Evolutionary conservation across 2,888 invertebrate species (phyloP).

Genomic region (Drosophila gaucha): DNA sequence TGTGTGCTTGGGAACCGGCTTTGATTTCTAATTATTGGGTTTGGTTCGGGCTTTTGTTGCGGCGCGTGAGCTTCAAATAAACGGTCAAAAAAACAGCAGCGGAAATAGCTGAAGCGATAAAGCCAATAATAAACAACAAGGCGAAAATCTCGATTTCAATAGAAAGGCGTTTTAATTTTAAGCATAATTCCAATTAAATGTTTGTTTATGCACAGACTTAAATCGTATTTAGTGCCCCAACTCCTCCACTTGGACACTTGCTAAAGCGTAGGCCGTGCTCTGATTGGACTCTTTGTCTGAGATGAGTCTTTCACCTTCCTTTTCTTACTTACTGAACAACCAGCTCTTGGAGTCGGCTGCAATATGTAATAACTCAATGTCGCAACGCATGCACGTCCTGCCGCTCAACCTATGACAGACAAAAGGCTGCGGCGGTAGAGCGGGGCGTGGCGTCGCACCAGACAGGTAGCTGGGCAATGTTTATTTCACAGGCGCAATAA

Average conservation of each 20-base stretch:
- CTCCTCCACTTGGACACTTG: conserved; percentile 29
- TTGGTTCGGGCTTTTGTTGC: conserved; percentile 40
- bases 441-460: background rate
- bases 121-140: conserved; percentile 58
- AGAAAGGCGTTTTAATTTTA: conserved; percentile 62
- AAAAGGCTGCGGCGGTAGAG: conserved; percentile 32
- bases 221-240: background rate
- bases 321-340: background rate
- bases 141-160: conserved; percentile 55
- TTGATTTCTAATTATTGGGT: conserved; percentile 79
- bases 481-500: conserved; percentile 62
- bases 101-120: conserved; percentile 77
- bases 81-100: conserved; percentile 52
- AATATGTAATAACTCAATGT: conserved; percentile 50
- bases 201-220: conserved; percentile 48
- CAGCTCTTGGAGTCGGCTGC: conserved; percentile 20
- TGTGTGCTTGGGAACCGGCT: conserved; percentile 64
- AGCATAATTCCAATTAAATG: conserved; percentile 74
- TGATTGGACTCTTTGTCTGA: conserved; percentile 33
- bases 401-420: conserved; percentile 24
- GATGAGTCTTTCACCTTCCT: background rate
- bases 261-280: conserved; percentile 8
- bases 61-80: conserved; percentile 69
- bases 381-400: conserved; percentile 10
- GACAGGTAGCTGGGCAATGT: conserved; percentile 24